Percentiles rank a stretch among this genome's conserved stretches.
phyloP scores from a whole-genome alignment of 2,113 vertebrate genomes.

The Clarias batrachus region DNA sequence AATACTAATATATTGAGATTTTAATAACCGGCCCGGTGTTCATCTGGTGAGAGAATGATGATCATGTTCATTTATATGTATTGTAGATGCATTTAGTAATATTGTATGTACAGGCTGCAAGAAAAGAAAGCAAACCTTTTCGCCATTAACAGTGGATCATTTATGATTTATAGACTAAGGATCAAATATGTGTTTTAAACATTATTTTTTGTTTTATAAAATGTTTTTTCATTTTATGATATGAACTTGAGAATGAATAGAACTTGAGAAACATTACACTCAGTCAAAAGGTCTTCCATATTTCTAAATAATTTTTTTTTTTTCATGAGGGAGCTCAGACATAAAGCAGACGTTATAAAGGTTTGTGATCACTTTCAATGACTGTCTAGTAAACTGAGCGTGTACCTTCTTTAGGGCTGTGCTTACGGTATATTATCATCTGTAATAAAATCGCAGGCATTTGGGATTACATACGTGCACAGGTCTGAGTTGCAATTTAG shows the following conservation, averaged over 20 bases:
- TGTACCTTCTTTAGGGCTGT: not conserved
- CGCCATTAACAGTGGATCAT: not conserved
- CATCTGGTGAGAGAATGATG: not conserved
- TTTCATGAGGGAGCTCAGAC: not conserved
- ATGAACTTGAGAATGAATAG: not conserved
- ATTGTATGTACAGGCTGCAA: not conserved
- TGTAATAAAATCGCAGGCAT: no score
- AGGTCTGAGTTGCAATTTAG: no score
- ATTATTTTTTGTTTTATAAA: not conserved
- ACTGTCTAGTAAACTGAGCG: not conserved
- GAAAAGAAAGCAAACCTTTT: not conserved
- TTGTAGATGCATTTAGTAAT: not conserved
- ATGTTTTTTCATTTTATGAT: slow-evolving; percentile 3
- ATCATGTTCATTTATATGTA: not conserved
- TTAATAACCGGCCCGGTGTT: not conserved
- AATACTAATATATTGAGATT: not conserved
- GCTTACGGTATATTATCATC: no score
- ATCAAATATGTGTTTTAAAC: slow-evolving; percentile 12
- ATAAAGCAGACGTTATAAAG: not conserved
- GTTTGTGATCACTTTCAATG: not conserved
- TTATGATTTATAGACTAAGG: not conserved
- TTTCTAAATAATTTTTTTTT: not conserved
- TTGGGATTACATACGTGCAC: no score
- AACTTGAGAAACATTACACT: not conserved
- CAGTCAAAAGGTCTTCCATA: not conserved